A percentile compares a stretch with the other conserved stretches of the same genome.
Conservation (phyloP, 2,113 vertebrate species). For the Oostethus manadensis region DNA sequence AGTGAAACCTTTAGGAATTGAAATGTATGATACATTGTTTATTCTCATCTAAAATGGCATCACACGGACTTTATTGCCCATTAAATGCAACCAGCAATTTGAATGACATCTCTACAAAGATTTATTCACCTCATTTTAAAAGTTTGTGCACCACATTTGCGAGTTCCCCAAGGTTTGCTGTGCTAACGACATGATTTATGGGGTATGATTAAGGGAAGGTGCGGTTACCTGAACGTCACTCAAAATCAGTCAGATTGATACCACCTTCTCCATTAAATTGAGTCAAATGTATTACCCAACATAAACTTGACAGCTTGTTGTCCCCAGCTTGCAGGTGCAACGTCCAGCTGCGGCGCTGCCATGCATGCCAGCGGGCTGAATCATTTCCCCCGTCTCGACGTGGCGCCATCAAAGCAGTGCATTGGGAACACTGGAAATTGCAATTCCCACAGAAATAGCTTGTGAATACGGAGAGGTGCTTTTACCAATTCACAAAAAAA, state of each 20-base stretch:
- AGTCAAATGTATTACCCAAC: slow-evolving; percentile 21
- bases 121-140: slow-evolving; percentile 39
- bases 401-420: slow-evolving; percentile 53
- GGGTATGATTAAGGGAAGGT: slow-evolving; percentile 27
- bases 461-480: slow-evolving; percentile 6
- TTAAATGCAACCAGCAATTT: slow-evolving; percentile 36
- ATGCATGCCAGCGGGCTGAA: slow-evolving; percentile 63
- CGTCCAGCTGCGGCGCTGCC: slow-evolving; percentile 66
- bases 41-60: slow-evolving; percentile 35
- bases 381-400: slow-evolving; percentile 57
- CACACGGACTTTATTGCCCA: slow-evolving; percentile 36
- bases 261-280: not conserved
- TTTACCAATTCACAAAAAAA: not conserved
- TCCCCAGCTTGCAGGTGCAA: slow-evolving; percentile 68
- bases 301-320: slow-evolving; percentile 63
- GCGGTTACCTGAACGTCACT: slow-evolving; percentile 17
- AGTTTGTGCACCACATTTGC: slow-evolving; percentile 24
- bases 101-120: slow-evolving; percentile 31
- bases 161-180: slow-evolving; percentile 20
- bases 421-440: slow-evolving; percentile 31
- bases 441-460: not conserved
- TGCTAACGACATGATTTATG: slow-evolving; percentile 55
- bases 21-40: slow-evolving; percentile 2
- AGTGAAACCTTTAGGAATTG: not conserved
- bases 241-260: slow-evolving; percentile 39